Evolutionary conservation across 1,140 invertebrate genomes (phyloP).

Genomic region (Ceratitis capitata): DNA sequence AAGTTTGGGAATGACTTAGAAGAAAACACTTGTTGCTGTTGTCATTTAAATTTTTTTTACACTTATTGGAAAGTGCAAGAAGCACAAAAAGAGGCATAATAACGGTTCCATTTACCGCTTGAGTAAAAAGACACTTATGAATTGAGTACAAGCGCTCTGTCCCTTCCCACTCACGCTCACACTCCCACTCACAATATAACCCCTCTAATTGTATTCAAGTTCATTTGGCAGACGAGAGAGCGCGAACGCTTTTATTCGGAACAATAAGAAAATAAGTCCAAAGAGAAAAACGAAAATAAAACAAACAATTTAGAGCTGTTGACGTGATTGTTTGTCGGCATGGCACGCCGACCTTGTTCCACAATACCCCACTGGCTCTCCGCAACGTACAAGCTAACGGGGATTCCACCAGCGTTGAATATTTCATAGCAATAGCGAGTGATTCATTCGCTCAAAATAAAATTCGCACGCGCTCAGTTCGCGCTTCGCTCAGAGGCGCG

Average conservation of each 20-base stretch:
- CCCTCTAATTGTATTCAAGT: no score
- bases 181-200: no score
- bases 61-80: no score
- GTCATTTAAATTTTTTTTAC: no score
- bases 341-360: slow-evolving; percentile 1
- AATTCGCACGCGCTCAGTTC: neutral
- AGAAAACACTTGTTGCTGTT: no score
- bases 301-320: neutral
- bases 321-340: neutral
- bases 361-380: neutral
- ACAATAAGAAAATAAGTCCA: neutral
- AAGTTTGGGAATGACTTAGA: no score
- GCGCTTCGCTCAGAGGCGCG: neutral
- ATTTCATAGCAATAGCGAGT: neutral
- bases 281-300: neutral
- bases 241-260: neutral
- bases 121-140: no score
- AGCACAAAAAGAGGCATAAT: no score
- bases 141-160: no score
- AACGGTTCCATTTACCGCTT: no score
- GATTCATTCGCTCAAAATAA: slow-evolving; percentile 10
- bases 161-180: no score
- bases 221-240: neutral
- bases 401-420: slow-evolving; percentile 10
- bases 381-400: neutral